Conservation (phyloP, 2,113 vertebrate species). For the Dasypus novemcinctus region DNA sequence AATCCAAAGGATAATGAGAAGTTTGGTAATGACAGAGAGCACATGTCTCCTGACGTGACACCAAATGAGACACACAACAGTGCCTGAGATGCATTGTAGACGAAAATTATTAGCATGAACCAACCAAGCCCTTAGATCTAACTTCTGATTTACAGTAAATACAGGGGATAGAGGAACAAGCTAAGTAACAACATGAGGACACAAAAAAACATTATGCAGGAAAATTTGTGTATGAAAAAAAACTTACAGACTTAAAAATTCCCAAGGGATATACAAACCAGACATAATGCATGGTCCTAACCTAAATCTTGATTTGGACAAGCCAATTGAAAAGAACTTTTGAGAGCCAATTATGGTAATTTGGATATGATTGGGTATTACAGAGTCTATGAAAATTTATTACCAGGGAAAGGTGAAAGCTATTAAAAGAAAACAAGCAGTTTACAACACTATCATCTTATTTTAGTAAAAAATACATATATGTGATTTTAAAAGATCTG, state of each 20-base stretch:
- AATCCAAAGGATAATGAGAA: not conserved
- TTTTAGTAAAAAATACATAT: not conserved
- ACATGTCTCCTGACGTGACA: not conserved
- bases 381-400: not conserved
- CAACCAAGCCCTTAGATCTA: not conserved
- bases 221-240: constrained; percentile 18
- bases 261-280: not conserved
- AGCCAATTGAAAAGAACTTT: not conserved
- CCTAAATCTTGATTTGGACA: not conserved
- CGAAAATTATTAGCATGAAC: not conserved
- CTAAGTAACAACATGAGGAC: not conserved
- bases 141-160: not conserved
- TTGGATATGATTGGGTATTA: not conserved
- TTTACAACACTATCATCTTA: not conserved
- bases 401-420: not conserved
- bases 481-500: not conserved
- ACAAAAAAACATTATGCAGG: not conserved
- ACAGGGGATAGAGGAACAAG: not conserved
- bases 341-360: not conserved
- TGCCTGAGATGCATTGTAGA: not conserved
- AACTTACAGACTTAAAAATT: constrained; percentile 19
- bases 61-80: not conserved
- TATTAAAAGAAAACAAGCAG: not conserved
- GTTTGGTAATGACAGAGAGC: not conserved
- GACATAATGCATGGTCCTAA: not conserved